These are phyloP conservation scores for Musca vetustissima DNA, from an alignment of 1,140 invertebrate genomes.

Conservation along the genomic window DNA sequence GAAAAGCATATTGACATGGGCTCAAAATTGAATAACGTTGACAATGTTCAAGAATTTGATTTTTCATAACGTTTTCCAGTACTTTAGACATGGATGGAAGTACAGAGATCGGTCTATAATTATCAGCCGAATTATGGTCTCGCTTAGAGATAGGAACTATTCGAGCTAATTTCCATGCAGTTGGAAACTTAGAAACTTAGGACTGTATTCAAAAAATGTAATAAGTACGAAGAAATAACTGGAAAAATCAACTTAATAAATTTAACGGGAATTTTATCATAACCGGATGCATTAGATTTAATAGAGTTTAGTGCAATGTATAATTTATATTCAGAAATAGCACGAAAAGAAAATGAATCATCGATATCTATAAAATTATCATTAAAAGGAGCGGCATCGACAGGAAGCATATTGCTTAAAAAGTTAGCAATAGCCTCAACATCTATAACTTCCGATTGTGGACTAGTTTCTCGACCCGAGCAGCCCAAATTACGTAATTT, in stretches of 20 bases:
- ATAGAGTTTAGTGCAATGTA: neutral
- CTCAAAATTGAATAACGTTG: too few relatives aligned
- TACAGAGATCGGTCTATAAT: too few relatives aligned
- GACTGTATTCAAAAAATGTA: neutral
- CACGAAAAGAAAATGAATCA: neutral
- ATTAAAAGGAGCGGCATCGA: neutral
- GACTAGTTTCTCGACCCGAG: neutral
- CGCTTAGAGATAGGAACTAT: neutral
- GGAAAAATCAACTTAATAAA: neutral
- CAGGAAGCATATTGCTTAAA: neutral
- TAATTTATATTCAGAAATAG: neutral
- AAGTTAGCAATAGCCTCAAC: neutral
- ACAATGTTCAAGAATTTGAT: too few relatives aligned
- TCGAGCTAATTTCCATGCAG: neutral
- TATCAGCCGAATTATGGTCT: neutral
- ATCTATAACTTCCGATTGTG: neutral
- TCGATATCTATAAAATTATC: neutral
- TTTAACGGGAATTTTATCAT: neutral
- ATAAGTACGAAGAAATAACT: neutral
- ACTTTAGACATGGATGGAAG: too few relatives aligned
- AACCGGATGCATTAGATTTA: neutral
- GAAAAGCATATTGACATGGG: too few relatives aligned
- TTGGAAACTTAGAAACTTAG: neutral
- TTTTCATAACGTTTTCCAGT: too few relatives aligned
- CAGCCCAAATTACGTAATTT: neutral